Evolutionary conservation across 1,140 invertebrate genomes (phyloP).

Genomic region (Drosophila busckii): DNA sequence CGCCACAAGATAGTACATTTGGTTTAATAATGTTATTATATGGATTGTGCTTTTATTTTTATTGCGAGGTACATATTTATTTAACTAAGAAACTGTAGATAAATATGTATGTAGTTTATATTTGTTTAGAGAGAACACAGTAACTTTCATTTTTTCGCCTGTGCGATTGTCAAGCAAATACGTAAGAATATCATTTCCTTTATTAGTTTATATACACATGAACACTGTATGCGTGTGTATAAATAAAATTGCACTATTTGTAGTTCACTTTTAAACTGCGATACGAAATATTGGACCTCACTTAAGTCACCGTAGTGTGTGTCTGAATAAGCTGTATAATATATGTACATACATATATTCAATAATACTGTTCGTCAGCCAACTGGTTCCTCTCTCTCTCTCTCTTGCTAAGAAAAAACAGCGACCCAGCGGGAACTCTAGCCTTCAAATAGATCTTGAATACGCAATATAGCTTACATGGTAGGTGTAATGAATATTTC

Average conservation of each 20-base stretch:
- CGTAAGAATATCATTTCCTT: constrained; percentile 11
- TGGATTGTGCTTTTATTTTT: constrained; percentile 37
- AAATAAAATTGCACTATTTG: constrained; percentile 5
- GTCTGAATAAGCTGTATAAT: constrained; percentile 30
- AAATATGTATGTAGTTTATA: too few species aligned
- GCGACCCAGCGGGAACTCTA: too few species aligned
- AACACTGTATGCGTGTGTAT: constrained; percentile 2
- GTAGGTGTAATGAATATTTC: too few species aligned
- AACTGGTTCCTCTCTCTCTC: too few species aligned
- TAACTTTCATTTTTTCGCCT: constrained; percentile 19
- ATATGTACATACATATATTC: constrained; percentile 16
- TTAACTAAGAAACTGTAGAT: too few species aligned
- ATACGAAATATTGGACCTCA: constrained; percentile 15
- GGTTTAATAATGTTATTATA: constrained; percentile 39
- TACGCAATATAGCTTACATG: too few species aligned
- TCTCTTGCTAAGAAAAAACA: too few species aligned
- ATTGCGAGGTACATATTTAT: too few species aligned
- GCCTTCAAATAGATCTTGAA: too few species aligned
- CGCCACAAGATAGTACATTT: constrained; percentile 64
- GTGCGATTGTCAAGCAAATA: neutral
- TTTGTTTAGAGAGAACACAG: too few species aligned
- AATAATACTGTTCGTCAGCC: constrained; percentile 17
- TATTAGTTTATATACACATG: neutral
- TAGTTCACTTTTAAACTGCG: constrained; percentile 1
- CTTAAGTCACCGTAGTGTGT: constrained; percentile 12